Evolutionary conservation across 2,113 vertebrate species (phyloP), one percentile per base, ranked within the genome.

Genomic region (Cheirogaleus medius): DNA sequence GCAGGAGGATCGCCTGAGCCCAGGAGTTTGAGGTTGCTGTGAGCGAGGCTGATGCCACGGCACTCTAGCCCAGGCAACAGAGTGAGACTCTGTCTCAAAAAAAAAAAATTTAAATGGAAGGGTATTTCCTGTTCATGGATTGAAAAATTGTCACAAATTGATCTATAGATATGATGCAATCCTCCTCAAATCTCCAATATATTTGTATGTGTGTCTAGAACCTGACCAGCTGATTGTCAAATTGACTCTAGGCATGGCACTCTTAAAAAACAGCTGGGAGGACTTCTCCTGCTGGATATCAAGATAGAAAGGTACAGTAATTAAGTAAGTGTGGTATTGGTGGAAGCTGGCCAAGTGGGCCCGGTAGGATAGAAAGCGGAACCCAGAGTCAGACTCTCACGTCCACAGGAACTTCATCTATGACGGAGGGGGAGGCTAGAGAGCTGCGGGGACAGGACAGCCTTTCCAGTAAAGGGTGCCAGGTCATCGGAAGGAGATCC

Each of bases 381-480:
- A n/a, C 56, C 25, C 47, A 27, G 42, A 39, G 2, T 23, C 5
- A 78, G 63, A 68, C 34, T 21, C 49, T 25, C 23, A 63, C 27
- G 5, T 15, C 68, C 52, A n/a, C 1, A 21, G 23, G 60, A 39
- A 87, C 83, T 82, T 76, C 21, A 2, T 60, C 32, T 13, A 91
- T 0, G 23, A 13, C 27, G 69, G 17, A 13, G 42, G 34, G 34
- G 39, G 5, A 0, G 7, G 1, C 39, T n/a, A 20, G 29, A 64
- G 39, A 32, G 47, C 29, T 14, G 39, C 5, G 1, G 60, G 17
- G 13, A 37, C n/a, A 14, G 23, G 49, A 37, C 1, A 0, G 5
- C 29, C 49, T 91, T 91, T 58, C 82, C 34, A 56, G 3, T 91
- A 2, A 39, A 44, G 17, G 39, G 32, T 56, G 34, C 77, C 21